Evolutionary conservation across 2,888 invertebrate genomes (phyloP).

Genomic region (Tipula unca): DNA sequence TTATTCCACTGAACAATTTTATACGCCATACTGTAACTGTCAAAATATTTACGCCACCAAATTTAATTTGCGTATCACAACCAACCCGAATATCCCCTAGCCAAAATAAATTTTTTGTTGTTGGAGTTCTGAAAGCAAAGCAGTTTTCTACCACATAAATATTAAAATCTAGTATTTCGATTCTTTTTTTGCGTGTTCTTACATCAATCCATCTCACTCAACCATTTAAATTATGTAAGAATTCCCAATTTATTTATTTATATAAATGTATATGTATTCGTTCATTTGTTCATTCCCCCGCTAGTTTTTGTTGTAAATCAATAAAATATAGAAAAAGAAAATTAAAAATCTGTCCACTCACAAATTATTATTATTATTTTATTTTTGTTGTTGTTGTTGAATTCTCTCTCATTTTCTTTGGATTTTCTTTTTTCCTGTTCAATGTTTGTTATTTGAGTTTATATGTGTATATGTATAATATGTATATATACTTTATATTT

Average conservation of each 20-base stretch:
- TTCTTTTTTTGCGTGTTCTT: not conserved
- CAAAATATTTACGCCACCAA: not conserved
- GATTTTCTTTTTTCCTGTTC: not conserved
- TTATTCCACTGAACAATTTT: no score
- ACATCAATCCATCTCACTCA: not conserved
- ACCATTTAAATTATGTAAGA: not conserved
- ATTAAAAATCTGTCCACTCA: slow-evolving; percentile 14
- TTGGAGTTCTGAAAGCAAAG: not conserved
- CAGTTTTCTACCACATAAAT: not conserved
- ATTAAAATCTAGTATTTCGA: not conserved
- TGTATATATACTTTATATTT: not conserved
- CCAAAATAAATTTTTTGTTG: not conserved
- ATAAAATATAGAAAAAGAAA: not conserved
- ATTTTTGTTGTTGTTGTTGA: not conserved
- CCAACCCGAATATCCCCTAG: not conserved
- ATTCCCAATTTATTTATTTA: not conserved
- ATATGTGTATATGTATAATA: no score
- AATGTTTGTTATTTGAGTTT: not conserved
- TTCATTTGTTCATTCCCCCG: not conserved
- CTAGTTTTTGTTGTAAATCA: not conserved
- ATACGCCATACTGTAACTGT: not conserved
- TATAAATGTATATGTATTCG: not conserved
- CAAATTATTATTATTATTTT: not conserved
- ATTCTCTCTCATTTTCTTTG: not conserved
- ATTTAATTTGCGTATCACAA: not conserved